A percentile compares a stretch with the other conserved stretches of the same genome.
phyloP scores from a whole-genome alignment of 2,888 invertebrate species.

The Geotrupes spiniger region DNA sequence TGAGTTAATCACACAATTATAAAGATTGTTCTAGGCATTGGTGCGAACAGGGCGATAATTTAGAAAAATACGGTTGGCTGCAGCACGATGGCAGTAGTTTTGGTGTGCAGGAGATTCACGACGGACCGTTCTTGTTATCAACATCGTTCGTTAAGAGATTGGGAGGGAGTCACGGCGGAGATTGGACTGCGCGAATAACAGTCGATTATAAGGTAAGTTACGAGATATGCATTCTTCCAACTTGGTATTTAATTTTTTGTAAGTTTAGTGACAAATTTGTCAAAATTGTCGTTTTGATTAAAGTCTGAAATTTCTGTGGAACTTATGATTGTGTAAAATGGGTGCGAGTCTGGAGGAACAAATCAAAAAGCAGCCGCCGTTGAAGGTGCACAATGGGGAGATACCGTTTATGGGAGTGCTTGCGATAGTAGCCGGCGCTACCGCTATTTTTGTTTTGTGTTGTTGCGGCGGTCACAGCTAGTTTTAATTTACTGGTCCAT shows the following conservation, averaged over 20 bases:
- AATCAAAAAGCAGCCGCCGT: conserved; percentile 10
- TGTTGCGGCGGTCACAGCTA: no score
- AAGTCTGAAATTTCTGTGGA: neutral
- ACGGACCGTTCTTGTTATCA: conserved; percentile 70
- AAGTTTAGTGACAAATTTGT: conserved; percentile 1
- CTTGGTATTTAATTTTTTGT: neutral
- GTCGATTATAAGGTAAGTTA: conserved; percentile 55
- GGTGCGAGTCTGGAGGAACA: conserved; percentile 10
- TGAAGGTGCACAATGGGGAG: conserved; percentile 2
- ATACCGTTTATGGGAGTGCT: conserved; percentile 9
- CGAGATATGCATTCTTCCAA: no score
- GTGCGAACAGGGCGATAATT: conserved; percentile 85
- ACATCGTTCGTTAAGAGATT: conserved; percentile 87
- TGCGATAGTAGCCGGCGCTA: conserved; percentile 6
- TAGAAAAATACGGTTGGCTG: conserved; percentile 84
- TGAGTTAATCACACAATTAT: conserved; percentile 4
- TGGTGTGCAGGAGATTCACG: conserved; percentile 86
- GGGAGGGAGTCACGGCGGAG: conserved; percentile 81
- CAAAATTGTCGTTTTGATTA: neutral
- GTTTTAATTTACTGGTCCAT: no score
- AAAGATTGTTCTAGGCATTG: conserved; percentile 67
- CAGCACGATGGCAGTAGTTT: conserved; percentile 91
- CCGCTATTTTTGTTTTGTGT: conserved; percentile 4
- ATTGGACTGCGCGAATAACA: conserved; percentile 86
- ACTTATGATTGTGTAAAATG: neutral